Evolutionary conservation across 1,140 invertebrate genomes (phyloP), one percentile per base, ranked within the genome.

Genomic region (Euura saliciscinereae): DNA sequence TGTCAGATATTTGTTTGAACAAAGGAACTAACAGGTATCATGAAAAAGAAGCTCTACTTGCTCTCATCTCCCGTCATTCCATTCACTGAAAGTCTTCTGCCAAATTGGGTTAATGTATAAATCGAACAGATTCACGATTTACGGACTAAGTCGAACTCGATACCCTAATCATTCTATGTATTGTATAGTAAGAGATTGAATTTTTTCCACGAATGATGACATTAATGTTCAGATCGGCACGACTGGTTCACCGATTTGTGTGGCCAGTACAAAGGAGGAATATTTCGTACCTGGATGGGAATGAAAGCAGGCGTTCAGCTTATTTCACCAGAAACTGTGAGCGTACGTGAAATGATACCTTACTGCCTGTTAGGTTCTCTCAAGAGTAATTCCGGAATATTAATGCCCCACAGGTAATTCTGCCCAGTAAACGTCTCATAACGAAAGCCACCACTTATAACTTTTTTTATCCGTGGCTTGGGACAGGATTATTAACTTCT

Each of bases 391-490:
- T 4, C 6, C 8, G 43, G 8, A 71, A 46, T 74, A 71, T 74
- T 66, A 69, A 11, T 69, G 64, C 2, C 77, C 75, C 76, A 6
- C 72, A 87, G 85, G 69, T 79, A 2, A 79, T 86, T 77, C 70
- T 85, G 8, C 74, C 77, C 1, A 85, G 75, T 66, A 88, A 84
- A 6, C 89, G 88, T 74, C 84, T 90, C 73, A 88, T 94, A 42
- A 89, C 89, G 42, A 95, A 95, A 86, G 89, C 92, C 0, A 73
- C 80, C 6, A 88, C 90, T 4, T 95, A 95, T 80, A 81, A 87
- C 6, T 90, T 90, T 65, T 80, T 95, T 0, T 84, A 88, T 69
- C 89, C 90, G 3, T 94, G 93, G 93, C 86, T 94, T 6, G 92
- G 92, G 5, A 83, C 89, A 59, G 93, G 93, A 44, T 85, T 94